Conservation (phyloP, 2,888 invertebrate genomes). For the Chymomyza caudatula region DNA sequence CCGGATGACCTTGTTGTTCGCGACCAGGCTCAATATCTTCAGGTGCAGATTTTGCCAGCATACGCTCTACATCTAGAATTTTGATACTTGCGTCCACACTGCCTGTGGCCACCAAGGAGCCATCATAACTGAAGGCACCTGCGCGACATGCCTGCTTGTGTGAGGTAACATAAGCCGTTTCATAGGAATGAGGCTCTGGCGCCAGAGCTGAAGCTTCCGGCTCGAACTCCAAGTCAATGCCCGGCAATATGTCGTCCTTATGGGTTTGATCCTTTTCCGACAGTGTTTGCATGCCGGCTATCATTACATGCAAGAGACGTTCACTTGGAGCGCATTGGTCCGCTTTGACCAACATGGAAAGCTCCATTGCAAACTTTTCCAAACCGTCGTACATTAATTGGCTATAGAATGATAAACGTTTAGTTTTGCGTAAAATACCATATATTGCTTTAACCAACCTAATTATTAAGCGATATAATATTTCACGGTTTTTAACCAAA, state of each 20-base stretch:
- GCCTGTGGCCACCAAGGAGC: conserved; percentile 97
- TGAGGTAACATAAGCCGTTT: conserved; percentile 98
- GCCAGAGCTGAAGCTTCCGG: conserved; percentile 95
- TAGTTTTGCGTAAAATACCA: neutral
- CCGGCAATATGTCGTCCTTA: conserved; percentile 76
- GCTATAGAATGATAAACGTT: conserved; percentile 79
- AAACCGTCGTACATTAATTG: conserved; percentile 99
- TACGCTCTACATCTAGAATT: conserved; percentile 98
- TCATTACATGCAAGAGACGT: conserved; percentile 90
- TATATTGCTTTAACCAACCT: conserved; percentile 81
- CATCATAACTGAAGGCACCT: conserved; percentile 96
- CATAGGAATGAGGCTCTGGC: conserved; percentile 97
- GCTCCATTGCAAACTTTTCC: conserved; percentile 91
- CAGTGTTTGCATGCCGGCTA: conserved; percentile 91
- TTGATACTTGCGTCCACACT: conserved; percentile 99
- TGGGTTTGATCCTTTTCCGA: conserved; percentile 81
- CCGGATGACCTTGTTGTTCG: conserved; percentile 96
- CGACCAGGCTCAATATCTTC: conserved; percentile 90
- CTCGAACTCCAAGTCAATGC: conserved; percentile 93
- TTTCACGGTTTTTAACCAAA: conserved; percentile 91
- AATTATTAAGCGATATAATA: conserved; percentile 93
- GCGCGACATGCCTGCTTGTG: conserved; percentile 98
- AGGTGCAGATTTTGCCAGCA: conserved; percentile 98
- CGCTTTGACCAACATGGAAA: conserved; percentile 91
- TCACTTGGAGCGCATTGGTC: conserved; percentile 98